These are phyloP conservation scores for Peromyscus nudipes DNA, from an alignment of 2,797 vertebrate genomes.

Conservation along the genomic window DNA sequence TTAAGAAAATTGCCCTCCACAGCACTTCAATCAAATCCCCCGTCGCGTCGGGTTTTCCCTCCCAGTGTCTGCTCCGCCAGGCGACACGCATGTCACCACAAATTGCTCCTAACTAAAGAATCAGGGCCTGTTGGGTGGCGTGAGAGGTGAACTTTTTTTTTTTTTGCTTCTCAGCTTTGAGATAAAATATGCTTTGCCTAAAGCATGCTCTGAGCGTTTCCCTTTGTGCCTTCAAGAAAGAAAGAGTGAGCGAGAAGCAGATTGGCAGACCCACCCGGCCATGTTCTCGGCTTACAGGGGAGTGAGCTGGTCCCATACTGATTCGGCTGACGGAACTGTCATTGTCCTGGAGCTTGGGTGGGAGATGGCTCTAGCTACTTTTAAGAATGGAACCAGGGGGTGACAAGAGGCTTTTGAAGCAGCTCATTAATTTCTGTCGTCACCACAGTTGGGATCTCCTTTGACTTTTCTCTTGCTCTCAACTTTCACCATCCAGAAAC, in stretches of 20 bases:
- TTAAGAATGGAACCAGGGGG: not conserved
- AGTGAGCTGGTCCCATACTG: not conserved
- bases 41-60: constrained; percentile 8
- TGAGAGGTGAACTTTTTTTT: constrained; percentile 47
- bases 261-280: not conserved
- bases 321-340: not conserved
- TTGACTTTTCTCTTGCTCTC: constrained; percentile 1
- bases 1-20: constrained; percentile 57
- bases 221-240: constrained; percentile 68
- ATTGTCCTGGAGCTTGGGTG: not conserved
- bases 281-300: not conserved
- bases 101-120: constrained; percentile 63
- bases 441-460: not conserved
- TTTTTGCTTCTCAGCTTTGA: constrained; percentile 51
- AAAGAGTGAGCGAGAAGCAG: constrained; percentile 50
- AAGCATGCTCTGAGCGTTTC: constrained; percentile 65
- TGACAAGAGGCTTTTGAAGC: not conserved
- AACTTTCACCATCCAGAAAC: not conserved
- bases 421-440: not conserved
- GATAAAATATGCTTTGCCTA: constrained; percentile 70
- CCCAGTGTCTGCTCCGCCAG: not conserved
- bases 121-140: constrained; percentile 53
- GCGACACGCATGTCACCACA: not conserved
- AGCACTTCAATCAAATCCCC: constrained; percentile 58
- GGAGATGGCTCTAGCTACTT: not conserved